Evolutionary conservation across 2,797 vertebrate species (phyloP), one percentile per base, ranked within the genome.

Genomic region (Galagoides demidoff): DNA sequence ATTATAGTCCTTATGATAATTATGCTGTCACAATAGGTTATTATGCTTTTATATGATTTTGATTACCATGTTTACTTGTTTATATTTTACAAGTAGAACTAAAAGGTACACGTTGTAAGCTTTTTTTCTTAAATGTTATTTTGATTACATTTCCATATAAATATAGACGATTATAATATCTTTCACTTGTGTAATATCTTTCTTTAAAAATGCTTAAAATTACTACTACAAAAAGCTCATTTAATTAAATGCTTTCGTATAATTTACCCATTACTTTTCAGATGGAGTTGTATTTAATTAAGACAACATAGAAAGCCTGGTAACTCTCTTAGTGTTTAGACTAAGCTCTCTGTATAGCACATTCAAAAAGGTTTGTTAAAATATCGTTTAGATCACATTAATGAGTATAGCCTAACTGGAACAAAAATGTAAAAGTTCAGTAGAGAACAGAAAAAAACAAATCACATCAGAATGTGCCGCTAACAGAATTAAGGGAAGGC

Each of bases 381-480:
- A 71, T 79, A 92, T 68, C 19, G 49, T 66, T 81, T 61, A 76
- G 89, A 87, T 57, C 7, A 61, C 37, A 95, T 52, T 55, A 90
- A 84, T 74, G 29, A 90, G 27, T 29, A 91, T 4, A 85, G 10
- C 2, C 7, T 86, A 52, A 79, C 31, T 88, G 29, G 61, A 61
- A 64, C 70, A 78, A 43, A 49, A n/a, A 59, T 8, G 37, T 81
- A 31, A 94, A 96, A 96, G 90, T 88, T 59, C 4, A 94, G 10
- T 19, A 52, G 37, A 70, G 31, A 78, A 43, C 0, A 85, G 49
- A 17, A 49, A 74, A 85, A 31, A 55, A 52, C 13, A 64, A 71
- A 73, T 59, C 73, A 64, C 25, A 77, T 76, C 23, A 49, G 31
- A 43, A 22, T 92, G 39, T 92, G 61, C 88, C 52, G 45, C 31